Conservation (phyloP, 2,113 vertebrate genomes). For the Pitta sordida region DNA sequence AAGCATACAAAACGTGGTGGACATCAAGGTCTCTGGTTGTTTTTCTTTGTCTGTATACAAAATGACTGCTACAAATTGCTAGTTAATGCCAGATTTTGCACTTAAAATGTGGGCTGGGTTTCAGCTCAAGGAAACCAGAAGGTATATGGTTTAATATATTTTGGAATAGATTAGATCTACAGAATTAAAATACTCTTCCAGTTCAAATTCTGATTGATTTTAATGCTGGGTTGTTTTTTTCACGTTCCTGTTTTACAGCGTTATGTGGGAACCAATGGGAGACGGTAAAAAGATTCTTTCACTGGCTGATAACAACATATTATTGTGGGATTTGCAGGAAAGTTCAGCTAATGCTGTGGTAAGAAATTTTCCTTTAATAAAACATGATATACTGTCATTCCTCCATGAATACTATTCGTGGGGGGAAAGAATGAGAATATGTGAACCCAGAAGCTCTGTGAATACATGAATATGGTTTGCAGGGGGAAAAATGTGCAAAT, state of each 20-base stretch:
- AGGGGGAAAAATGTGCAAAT: no score
- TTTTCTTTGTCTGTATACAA: neutral
- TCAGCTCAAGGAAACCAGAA: neutral
- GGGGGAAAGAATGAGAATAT: no score
- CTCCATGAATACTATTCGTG: no score
- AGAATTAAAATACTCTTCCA: neutral
- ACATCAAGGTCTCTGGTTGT: neutral
- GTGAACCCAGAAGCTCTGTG: no score
- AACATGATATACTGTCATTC: neutral
- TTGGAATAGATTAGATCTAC: neutral
- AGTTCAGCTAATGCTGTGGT: slow-evolving; percentile 88
- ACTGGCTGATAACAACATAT: slow-evolving; percentile 89
- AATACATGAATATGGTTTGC: no score
- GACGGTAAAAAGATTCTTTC: slow-evolving; percentile 91
- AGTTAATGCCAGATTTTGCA: neutral
- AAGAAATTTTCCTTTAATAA: slow-evolving; percentile 45
- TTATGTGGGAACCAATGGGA: slow-evolving; percentile 94
- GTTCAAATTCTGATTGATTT: neutral
- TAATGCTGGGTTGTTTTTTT: neutral
- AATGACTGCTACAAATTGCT: neutral
- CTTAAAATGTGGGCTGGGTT: neutral
- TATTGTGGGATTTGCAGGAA: slow-evolving; percentile 95
- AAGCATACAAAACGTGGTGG: neutral
- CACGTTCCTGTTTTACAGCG: slow-evolving; percentile 69
- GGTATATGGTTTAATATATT: neutral